A percentile compares a stretch with the other conserved stretches of the same genome.
phyloP scores from a whole-genome alignment of 2,888 invertebrate genomes.

The Sabatieria punctata region DNA sequence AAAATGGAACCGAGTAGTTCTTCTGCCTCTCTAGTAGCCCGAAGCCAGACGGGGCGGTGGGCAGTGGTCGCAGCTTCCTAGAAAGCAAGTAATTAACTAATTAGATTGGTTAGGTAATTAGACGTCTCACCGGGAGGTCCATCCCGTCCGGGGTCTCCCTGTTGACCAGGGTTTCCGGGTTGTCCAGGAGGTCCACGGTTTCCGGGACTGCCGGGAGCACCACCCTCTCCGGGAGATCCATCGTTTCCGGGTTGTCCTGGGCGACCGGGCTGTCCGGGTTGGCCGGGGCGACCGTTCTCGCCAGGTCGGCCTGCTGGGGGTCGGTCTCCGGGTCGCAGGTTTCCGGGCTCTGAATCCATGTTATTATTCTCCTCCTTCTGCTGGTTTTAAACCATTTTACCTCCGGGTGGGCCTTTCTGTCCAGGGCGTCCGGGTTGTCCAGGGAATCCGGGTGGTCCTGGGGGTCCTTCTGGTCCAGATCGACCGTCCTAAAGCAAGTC shows the following conservation, averaged over 20 bases:
- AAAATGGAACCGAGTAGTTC: not conserved
- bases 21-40: not conserved
- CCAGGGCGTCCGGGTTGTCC: conserved; percentile 5
- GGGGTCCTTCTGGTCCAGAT: not conserved
- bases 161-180: conserved; percentile 2
- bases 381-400: no score
- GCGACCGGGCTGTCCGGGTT: not conserved
- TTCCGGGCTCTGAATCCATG: no score
- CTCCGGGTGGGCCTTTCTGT: not conserved
- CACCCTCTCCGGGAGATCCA: not conserved
- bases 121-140: conserved; percentile 4
- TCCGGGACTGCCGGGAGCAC: conserved; percentile 1
- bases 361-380: no score
- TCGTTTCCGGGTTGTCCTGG: not conserved
- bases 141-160: conserved; percentile 8
- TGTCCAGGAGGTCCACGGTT: conserved; percentile 1
- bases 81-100: no score
- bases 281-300: not conserved
- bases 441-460: conserved; percentile 1
- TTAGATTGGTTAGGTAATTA: no score
- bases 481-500: conserved; percentile 1
- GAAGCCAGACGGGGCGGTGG: not conserved
- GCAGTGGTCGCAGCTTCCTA: not conserved
- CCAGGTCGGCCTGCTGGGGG: not conserved
- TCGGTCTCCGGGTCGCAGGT: not conserved